Conservation (phyloP, 2,888 invertebrate genomes). For the Eudemis profundana region DNA sequence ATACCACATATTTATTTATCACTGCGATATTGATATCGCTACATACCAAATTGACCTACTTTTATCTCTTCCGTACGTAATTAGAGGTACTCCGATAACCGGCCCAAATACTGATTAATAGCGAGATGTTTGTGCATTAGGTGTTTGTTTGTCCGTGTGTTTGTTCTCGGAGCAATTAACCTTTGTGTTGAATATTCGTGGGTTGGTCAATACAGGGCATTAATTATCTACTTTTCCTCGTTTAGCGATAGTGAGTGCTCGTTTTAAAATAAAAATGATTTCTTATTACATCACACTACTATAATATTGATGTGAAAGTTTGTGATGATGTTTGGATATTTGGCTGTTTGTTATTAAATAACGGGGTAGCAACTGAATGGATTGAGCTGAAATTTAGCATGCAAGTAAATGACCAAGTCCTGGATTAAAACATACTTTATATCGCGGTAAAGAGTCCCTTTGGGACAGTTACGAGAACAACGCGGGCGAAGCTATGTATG, state of each 20-base stretch:
- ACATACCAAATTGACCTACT: conserved; percentile 9
- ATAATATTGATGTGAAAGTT: too few species aligned
- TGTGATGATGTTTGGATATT: too few species aligned
- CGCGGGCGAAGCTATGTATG: too few species aligned
- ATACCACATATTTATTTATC: too few species aligned
- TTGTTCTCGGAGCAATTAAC: conserved; percentile 7
- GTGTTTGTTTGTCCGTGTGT: conserved; percentile 6
- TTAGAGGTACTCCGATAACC: conserved; percentile 12
- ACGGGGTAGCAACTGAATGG: too few species aligned
- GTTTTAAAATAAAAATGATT: conserved; percentile 14
- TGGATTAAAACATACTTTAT: too few species aligned
- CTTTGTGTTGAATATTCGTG: conserved; percentile 30
- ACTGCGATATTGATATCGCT: neutral
- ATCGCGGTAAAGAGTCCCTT: too few species aligned
- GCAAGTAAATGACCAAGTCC: too few species aligned
- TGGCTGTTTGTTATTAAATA: too few species aligned
- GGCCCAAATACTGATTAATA: conserved; percentile 24
- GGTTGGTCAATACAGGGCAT: conserved; percentile 5
- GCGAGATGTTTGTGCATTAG: conserved; percentile 17
- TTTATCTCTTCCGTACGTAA: conserved; percentile 8
- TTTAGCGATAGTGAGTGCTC: neutral
- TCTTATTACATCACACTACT: too few species aligned
- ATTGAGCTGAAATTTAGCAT: too few species aligned
- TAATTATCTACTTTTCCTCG: conserved; percentile 18
- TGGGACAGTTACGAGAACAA: too few species aligned